A percentile compares a stretch with the other conserved stretches of the same genome.
phyloP scores from a whole-genome alignment of 2,797 vertebrate genomes.

The Danionella dracula region DNA sequence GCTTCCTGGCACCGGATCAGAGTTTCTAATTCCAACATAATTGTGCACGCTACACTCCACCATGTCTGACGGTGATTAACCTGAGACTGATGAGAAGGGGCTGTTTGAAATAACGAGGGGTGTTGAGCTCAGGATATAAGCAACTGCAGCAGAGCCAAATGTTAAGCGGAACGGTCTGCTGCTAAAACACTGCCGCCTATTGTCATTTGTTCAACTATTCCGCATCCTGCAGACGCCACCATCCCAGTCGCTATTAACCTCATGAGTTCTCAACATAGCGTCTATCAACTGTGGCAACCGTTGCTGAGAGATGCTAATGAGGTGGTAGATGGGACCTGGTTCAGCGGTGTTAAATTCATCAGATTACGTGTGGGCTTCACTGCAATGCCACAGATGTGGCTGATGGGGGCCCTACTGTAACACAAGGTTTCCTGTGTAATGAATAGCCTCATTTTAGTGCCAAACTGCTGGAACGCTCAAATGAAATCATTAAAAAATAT shows the following conservation, averaged over 20 bases:
- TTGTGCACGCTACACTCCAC: constrained; percentile 22
- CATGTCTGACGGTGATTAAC: constrained; percentile 36
- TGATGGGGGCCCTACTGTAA: constrained; percentile 13
- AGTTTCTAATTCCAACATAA: constrained; percentile 32
- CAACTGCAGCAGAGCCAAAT: not conserved
- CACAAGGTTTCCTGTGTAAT: constrained; percentile 48
- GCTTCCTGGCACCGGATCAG: constrained; percentile 26
- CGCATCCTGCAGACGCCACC: not conserved
- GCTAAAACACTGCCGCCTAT: constrained; percentile 22
- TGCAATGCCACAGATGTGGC: constrained; percentile 11
- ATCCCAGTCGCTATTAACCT: constrained; percentile 17
- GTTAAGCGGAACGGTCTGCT: constrained; percentile 16
- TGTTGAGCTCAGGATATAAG: constrained; percentile 45
- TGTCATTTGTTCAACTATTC: constrained; percentile 14
- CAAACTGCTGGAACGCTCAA: constrained; percentile 37
- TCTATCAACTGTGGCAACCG: constrained; percentile 18
- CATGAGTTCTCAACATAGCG: constrained; percentile 16
- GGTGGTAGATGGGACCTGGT: constrained; percentile 48
- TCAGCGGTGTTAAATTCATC: constrained; percentile 56
- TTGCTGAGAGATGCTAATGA: constrained; percentile 50
- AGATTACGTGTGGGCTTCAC: constrained; percentile 35
- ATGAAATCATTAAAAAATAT: constrained; percentile 59
- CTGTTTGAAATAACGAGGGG: constrained; percentile 34
- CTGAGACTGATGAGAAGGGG: constrained; percentile 42
- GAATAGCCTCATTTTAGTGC: constrained; percentile 55